phyloP scores from a whole-genome alignment of 1,140 invertebrate genomes.

The Aphidius ervi region DNA sequence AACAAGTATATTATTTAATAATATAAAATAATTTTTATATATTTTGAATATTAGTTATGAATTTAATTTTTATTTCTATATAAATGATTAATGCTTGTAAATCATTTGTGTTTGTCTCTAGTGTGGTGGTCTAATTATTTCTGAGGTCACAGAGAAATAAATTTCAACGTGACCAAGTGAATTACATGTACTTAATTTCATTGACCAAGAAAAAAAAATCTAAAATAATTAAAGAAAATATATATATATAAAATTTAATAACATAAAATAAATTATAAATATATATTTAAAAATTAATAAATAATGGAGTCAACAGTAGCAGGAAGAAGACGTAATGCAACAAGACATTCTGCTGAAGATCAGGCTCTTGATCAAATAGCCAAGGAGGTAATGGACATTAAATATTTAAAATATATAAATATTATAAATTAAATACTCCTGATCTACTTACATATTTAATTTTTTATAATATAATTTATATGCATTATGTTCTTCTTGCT shows the following conservation, averaged over 20 bases:
- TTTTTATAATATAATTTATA: not conserved
- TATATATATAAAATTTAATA: conserved; percentile 12
- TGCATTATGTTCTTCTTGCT: not conserved
- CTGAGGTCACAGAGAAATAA: conserved; percentile 26
- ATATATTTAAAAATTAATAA: conserved; percentile 21
- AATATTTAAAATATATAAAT: conserved; percentile 2
- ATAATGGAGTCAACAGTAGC: conserved; percentile 62
- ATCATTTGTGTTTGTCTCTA: conserved; percentile 27
- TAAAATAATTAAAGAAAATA: conserved; percentile 1
- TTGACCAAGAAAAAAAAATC: too few species aligned
- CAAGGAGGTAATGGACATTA: conserved; percentile 67
- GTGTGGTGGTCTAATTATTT: conserved; percentile 31
- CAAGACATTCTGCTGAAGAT: conserved; percentile 77
- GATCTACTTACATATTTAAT: too few species aligned
- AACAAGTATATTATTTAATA: too few species aligned
- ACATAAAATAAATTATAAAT: conserved; percentile 13
- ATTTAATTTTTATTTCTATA: too few species aligned
- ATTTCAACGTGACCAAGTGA: too few species aligned
- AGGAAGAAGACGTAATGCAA: conserved; percentile 66
- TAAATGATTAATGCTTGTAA: too few species aligned
- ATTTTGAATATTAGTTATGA: too few species aligned
- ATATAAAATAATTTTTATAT: too few species aligned
- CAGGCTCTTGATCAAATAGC: conserved; percentile 85
- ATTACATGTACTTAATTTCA: not conserved
- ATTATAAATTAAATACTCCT: not conserved